Evolutionary conservation across 2,113 vertebrate species (phyloP).

Genomic region (Tragelaphus imberbis): DNA sequence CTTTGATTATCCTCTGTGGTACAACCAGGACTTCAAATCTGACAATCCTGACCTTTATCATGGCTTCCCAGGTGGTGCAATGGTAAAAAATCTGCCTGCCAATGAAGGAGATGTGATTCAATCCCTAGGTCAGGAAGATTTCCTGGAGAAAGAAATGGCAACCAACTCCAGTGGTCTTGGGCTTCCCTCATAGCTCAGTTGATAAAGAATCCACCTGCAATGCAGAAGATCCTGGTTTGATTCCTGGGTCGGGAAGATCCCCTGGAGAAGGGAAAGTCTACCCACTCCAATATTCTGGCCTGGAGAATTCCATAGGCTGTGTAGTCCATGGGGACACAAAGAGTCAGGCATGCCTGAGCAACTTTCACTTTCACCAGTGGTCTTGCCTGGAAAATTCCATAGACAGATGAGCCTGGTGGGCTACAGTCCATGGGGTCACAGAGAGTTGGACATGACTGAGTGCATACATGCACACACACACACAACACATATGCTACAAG

Average conservation of each 20-base stretch:
- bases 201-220: not conserved
- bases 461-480: not conserved
- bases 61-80: not conserved
- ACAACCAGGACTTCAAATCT: not conserved
- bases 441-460: not conserved
- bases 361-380: not conserved
- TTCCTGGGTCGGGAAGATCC: not conserved
- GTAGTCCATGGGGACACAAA: not conserved
- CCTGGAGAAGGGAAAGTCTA: not conserved
- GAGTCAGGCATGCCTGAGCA: not conserved
- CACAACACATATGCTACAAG: not conserved
- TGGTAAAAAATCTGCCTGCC: not conserved
- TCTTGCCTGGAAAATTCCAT: not conserved
- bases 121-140: not conserved
- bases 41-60: not conserved
- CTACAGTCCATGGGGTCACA: not conserved
- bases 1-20: not conserved
- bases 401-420: not conserved
- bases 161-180: not conserved
- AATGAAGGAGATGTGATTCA: not conserved
- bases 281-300: not conserved
- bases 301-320: not conserved
- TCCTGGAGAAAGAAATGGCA: not conserved
- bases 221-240: not conserved
- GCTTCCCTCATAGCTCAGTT: not conserved